Evolutionary conservation across 2,888 invertebrate genomes (phyloP).

Genomic region (Drosophila hamatofila): DNA sequence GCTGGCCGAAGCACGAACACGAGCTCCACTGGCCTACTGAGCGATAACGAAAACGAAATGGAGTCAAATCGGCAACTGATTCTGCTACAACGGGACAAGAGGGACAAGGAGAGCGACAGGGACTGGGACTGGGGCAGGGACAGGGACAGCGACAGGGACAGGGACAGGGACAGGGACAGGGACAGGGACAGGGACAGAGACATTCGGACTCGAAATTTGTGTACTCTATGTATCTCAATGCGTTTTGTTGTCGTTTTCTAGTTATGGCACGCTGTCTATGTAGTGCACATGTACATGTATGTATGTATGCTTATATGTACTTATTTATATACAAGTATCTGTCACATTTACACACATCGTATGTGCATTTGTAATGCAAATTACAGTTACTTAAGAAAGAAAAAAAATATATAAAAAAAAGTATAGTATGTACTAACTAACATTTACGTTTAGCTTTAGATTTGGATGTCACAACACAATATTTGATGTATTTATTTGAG

Average conservation of each 20-base stretch:
- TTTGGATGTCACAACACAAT: constrained; percentile 15
- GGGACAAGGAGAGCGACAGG: background rate
- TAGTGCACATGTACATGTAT: constrained; percentile 1
- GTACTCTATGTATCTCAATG: constrained; percentile 27
- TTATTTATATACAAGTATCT: background rate
- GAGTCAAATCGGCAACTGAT: constrained; percentile 31
- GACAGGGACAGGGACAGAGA: constrained; percentile 21
- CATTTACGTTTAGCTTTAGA: constrained; percentile 14
- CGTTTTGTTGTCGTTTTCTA: constrained; percentile 46
- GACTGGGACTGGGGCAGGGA: background rate
- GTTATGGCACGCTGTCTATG: constrained; percentile 27
- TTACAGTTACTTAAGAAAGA: constrained; percentile 23
- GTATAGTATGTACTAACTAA: background rate
- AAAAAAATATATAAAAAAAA: background rate
- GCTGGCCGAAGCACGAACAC: constrained; percentile 51
- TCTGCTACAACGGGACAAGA: background rate
- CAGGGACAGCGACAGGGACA: background rate
- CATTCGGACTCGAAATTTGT: constrained; percentile 37
- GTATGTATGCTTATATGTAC: background rate
- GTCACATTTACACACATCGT: background rate
- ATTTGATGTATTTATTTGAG: constrained; percentile 17
- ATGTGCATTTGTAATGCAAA: constrained; percentile 29
- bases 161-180: background rate
- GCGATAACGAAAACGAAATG: constrained; percentile 66
- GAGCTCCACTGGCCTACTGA: constrained; percentile 67